phyloP scores from a whole-genome alignment of 2,888 invertebrate species.

The Lutraria lutraria region DNA sequence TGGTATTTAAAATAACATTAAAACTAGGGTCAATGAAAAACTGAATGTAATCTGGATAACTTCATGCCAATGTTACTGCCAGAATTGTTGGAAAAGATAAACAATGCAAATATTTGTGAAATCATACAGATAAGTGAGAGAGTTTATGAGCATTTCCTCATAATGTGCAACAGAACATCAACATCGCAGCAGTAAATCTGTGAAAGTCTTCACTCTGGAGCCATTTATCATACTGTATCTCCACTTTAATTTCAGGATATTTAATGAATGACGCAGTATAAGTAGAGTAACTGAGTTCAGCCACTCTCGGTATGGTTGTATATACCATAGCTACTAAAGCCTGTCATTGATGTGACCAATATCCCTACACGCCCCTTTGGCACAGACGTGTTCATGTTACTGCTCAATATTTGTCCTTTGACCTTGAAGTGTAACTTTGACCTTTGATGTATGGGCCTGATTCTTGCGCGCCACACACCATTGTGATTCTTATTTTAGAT shows the following conservation, averaged over 20 bases:
- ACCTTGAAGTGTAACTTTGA: too few species aligned
- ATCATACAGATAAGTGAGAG: background rate
- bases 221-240: background rate
- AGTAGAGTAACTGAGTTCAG: too few species aligned
- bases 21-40: background rate
- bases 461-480: too few species aligned
- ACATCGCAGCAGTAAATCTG: background rate
- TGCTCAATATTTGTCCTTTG: too few species aligned
- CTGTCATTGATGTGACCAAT: too few species aligned
- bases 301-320: too few species aligned
- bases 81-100: conserved; percentile 3
- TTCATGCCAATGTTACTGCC: conserved; percentile 1
- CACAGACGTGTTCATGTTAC: too few species aligned
- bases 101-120: conserved; percentile 17
- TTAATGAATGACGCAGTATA: too few species aligned
- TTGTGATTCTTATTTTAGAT: too few species aligned
- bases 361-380: too few species aligned
- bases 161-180: background rate
- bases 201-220: background rate
- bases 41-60: background rate
- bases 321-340: too few species aligned
- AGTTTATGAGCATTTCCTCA: background rate
- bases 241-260: background rate
- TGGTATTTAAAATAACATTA: conserved; percentile 17
- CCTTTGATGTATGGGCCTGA: too few species aligned